phyloP scores from a whole-genome alignment of 2,888 invertebrate genomes.

The Corbicula japonica region DNA sequence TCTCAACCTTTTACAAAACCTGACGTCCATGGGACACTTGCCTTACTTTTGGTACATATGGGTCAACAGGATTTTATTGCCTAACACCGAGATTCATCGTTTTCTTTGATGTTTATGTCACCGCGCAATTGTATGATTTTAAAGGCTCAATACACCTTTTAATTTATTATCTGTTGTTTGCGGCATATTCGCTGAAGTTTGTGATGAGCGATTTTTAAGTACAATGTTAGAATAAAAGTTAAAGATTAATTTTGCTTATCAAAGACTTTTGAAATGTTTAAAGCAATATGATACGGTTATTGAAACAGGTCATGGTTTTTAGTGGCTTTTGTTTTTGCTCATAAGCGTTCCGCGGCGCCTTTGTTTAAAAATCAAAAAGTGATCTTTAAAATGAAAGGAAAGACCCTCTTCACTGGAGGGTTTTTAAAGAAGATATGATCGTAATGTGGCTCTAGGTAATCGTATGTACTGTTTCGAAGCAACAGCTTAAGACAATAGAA shows the following conservation, averaged over 20 bases:
- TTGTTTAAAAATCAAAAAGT: slow-evolving; percentile 27
- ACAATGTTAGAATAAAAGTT: slow-evolving; percentile 25
- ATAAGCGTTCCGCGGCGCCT: slow-evolving; percentile 19
- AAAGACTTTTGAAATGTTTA: slow-evolving; percentile 21
- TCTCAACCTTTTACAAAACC: too few relatives aligned
- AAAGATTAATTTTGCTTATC: slow-evolving; percentile 34
- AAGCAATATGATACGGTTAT: slow-evolving; percentile 15
- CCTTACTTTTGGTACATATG: too few relatives aligned
- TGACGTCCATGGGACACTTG: too few relatives aligned
- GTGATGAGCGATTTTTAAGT: slow-evolving; percentile 22
- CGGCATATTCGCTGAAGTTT: too few relatives aligned
- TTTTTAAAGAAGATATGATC: slow-evolving; percentile 16
- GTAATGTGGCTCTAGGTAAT: slow-evolving; percentile 8
- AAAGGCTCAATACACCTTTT: neutral
- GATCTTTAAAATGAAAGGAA: slow-evolving; percentile 5
- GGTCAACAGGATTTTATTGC: too few relatives aligned
- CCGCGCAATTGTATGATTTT: slow-evolving; percentile 3
- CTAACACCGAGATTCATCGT: too few relatives aligned
- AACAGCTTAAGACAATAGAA: slow-evolving; percentile 45
- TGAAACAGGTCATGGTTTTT: slow-evolving; percentile 11
- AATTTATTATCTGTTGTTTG: slow-evolving; percentile 9
- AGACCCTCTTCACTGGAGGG: slow-evolving; percentile 6
- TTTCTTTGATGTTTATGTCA: slow-evolving; percentile 35
- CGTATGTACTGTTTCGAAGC: slow-evolving; percentile 30
- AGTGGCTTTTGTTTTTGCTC: slow-evolving; percentile 30